These are phyloP conservation scores for Meloidogyne exigua DNA, from an alignment of 1,140 invertebrate genomes.

Conservation along the genomic window DNA sequence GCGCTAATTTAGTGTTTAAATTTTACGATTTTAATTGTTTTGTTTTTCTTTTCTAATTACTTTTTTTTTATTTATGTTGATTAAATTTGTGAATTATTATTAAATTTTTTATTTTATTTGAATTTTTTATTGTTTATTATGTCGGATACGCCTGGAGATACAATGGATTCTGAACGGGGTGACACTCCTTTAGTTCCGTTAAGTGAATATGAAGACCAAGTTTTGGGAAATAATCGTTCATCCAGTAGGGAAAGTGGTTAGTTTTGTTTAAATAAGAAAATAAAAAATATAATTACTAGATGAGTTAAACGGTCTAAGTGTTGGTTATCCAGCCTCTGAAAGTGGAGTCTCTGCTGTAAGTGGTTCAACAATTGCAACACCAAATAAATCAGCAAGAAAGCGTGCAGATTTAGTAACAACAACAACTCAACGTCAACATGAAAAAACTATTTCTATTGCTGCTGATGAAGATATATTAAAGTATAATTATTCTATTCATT, in stretches of 20 bases:
- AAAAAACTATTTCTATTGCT: conserved; percentile 16
- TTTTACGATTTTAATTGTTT: neutral
- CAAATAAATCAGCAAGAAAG: neutral
- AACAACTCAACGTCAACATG: conserved; percentile 12
- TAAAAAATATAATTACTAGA: neutral
- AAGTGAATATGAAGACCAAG: conserved; percentile 19
- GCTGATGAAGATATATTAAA: conserved; percentile 17
- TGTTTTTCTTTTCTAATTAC: neutral
- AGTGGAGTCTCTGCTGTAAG: conserved; percentile 19
- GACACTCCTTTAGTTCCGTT: conserved; percentile 17
- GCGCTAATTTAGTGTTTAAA: neutral
- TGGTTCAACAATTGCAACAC: conserved; percentile 13
- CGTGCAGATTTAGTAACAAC: conserved; percentile 7
- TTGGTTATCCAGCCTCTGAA: conserved; percentile 21
- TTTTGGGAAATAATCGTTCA: conserved; percentile 4
- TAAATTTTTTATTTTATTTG: neutral
- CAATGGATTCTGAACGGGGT: conserved; percentile 5
- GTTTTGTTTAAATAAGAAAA: neutral
- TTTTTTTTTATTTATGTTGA: too few relatives aligned
- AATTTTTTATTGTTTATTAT: neutral
- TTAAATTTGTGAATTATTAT: neutral
- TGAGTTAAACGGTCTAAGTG: conserved; percentile 14
- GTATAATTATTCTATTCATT: neutral
- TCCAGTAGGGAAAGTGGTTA: neutral
- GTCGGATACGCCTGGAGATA: neutral